phyloP scores from a whole-genome alignment of 2,113 vertebrate species.

The Coracopsis vasa region DNA sequence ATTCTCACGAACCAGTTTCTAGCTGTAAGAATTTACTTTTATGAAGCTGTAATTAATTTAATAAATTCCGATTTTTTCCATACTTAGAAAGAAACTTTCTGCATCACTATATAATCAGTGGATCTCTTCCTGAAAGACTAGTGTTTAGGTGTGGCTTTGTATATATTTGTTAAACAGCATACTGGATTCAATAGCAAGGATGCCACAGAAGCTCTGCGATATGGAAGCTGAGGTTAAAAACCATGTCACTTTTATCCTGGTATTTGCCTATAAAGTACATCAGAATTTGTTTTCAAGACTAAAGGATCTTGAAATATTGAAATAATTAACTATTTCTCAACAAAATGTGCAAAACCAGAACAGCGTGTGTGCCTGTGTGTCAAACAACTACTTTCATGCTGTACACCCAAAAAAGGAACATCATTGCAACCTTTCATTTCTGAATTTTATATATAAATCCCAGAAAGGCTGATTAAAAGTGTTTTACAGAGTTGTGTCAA shows the following conservation, averaged over 20 bases:
- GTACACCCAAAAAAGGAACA: neutral
- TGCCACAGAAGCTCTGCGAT: neutral
- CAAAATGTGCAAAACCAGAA: neutral
- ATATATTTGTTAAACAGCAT: neutral
- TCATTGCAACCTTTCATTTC: neutral
- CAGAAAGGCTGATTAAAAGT: neutral
- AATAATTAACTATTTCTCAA: neutral
- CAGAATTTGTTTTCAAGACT: neutral
- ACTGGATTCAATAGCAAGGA: neutral
- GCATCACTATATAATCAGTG: neutral
- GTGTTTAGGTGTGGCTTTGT: neutral
- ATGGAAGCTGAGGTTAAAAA: neutral
- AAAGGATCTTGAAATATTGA: neutral
- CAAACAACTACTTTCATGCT: neutral
- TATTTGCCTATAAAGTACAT: neutral
- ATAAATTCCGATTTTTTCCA: neutral
- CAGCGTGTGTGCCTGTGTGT: accelerated
- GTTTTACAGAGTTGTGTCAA: neutral
- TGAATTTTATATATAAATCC: neutral
- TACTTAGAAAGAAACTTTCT: neutral
- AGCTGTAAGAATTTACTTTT: neutral
- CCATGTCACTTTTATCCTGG: neutral
- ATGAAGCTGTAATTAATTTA: neutral
- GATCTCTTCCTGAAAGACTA: neutral
- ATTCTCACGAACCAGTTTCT: neutral